A percentile compares a stretch with the other conserved stretches of the same genome.
These are phyloP conservation scores for Acinonyx jubatus DNA, from an alignment of 2,113 vertebrate genomes.

Conservation along the genomic window DNA sequence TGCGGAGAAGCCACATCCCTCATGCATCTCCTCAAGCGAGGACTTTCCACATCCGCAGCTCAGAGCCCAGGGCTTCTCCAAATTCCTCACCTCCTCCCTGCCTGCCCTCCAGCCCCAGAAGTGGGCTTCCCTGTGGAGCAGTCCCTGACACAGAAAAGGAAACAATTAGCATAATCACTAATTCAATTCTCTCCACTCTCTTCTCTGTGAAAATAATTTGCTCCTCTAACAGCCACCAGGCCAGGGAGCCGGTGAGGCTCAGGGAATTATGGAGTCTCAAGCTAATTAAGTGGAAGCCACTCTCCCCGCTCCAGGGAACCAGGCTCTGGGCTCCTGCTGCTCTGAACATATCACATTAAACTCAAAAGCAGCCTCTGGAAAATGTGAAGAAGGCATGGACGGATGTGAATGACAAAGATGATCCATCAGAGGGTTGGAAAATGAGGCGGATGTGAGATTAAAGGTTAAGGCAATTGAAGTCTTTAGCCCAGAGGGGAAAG, in stretches of 20 bases:
- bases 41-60: neutral
- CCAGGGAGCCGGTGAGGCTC: neutral
- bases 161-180: neutral
- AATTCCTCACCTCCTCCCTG: neutral
- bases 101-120: neutral
- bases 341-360: neutral
- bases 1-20: neutral
- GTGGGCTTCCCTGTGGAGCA: neutral
- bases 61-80: neutral
- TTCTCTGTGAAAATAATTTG: constrained; percentile 35
- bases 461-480: neutral
- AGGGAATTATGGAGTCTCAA: neutral
- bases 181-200: constrained; percentile 3
- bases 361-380: neutral
- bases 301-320: neutral
- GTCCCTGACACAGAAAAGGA: constrained; percentile 27
- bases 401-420: neutral
- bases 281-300: neutral
- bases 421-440: neutral
- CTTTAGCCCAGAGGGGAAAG: neutral
- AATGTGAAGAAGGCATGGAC: neutral
- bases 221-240: constrained; percentile 4
- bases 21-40: neutral
- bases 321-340: neutral
- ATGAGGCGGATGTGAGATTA: neutral